These are phyloP conservation scores for Emys orbicularis DNA, from an alignment of 2,797 vertebrate species.

Conservation along the genomic window DNA sequence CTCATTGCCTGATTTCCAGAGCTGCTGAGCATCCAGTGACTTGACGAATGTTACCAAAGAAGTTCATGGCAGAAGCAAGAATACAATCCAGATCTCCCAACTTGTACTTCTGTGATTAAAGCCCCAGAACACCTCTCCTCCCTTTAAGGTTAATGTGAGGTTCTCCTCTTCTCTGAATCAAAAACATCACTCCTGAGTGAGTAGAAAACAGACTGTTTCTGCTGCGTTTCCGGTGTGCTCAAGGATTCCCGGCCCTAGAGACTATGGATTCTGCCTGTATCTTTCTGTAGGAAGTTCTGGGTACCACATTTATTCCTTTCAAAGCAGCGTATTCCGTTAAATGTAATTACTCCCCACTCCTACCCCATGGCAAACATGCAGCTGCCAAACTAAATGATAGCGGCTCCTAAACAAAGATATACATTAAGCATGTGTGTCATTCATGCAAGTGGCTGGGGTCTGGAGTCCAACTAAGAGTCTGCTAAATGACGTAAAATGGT, in stretches of 20 bases:
- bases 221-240: slow-evolving; percentile 37
- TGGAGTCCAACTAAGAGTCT: not conserved
- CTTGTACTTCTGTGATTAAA: no score
- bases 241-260: not conserved
- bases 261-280: not conserved
- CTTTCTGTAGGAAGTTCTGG: not conserved
- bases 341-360: not conserved
- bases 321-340: slow-evolving; percentile 6
- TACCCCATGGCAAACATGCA: slow-evolving; percentile 31
- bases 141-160: not conserved
- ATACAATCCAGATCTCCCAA: not conserved
- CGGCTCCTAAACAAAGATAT: slow-evolving; percentile 16
- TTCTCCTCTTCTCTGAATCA: not conserved
- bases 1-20: rapidly evolving
- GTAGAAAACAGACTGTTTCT: not conserved
- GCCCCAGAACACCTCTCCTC: not conserved
- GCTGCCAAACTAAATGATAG: slow-evolving; percentile 40
- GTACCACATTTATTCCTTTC: not conserved
- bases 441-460: slow-evolving; percentile 20
- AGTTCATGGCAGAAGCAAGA: not conserved
- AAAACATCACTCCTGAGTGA: not conserved
- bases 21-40: no score
- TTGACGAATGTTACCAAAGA: not conserved
- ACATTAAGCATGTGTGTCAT: not conserved
- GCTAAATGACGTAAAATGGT: slow-evolving; percentile 43